A percentile compares a stretch with the other conserved stretches of the same genome.
These are phyloP conservation scores for Thecophora atra DNA, from an alignment of 2,888 invertebrate genomes.

Conservation along the genomic window DNA sequence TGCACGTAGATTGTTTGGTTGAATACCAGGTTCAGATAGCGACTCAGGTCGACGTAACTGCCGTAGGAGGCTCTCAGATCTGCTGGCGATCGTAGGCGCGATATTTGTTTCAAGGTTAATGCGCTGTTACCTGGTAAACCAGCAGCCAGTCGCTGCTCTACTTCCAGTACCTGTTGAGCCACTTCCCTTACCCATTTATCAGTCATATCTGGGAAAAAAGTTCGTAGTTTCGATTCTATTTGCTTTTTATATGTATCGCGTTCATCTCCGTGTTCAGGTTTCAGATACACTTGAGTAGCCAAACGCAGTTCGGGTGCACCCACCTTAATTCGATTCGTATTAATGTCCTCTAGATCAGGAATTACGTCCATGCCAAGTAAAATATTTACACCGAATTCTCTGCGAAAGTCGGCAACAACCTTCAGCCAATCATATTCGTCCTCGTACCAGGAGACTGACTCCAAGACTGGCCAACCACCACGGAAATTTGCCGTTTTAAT, in stretches of 20 bases:
- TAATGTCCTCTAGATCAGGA: conserved; percentile 55
- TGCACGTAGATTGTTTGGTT: conserved; percentile 56
- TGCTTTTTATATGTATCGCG: conserved; percentile 49
- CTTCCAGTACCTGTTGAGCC: conserved; percentile 54
- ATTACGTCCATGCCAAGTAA: conserved; percentile 59
- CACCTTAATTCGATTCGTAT: conserved; percentile 56
- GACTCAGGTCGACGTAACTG: conserved; percentile 57
- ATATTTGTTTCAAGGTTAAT: conserved; percentile 55
- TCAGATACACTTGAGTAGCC: conserved; percentile 51
- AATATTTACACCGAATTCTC: conserved; percentile 57
- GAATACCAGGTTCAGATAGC: conserved; percentile 58
- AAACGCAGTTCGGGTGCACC: conserved; percentile 57
- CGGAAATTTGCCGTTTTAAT: conserved; percentile 52
- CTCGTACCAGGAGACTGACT: conserved; percentile 54
- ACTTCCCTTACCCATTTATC: conserved; percentile 53
- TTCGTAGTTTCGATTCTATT: conserved; percentile 51
- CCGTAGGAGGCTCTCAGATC: conserved; percentile 58
- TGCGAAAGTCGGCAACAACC: conserved; percentile 55
- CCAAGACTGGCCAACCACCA: conserved; percentile 61
- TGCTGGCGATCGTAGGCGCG: conserved; percentile 51
- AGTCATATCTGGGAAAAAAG: conserved; percentile 54
- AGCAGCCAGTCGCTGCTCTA: conserved; percentile 57
- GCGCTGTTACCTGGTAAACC: conserved; percentile 54
- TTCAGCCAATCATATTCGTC: conserved; percentile 60
- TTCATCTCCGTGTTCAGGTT: conserved; percentile 43